phyloP scores from a whole-genome alignment of 2,113 vertebrate species.

The Pleuronectes platessa region DNA sequence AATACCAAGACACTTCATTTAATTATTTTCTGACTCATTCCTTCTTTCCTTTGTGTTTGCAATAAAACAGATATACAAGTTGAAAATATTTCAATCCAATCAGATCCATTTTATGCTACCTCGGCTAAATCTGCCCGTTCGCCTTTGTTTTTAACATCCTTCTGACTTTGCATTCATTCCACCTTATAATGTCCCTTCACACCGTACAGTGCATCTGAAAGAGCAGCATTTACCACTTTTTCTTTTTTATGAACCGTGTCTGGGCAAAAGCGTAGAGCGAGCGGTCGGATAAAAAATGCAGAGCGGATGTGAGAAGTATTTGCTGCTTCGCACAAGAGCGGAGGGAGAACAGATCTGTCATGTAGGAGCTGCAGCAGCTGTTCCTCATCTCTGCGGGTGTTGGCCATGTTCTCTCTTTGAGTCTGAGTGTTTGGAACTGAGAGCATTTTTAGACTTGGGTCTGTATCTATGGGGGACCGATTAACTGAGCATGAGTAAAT shows the following conservation, averaged over 20 bases:
- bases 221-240: background rate
- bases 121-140: background rate
- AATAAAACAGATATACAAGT: background rate
- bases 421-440: constrained; percentile 8
- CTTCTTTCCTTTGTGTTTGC: background rate
- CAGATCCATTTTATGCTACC: background rate
- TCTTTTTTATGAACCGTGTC: background rate
- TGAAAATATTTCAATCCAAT: background rate
- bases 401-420: constrained; percentile 35
- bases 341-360: constrained; percentile 14
- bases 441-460: constrained; percentile 4
- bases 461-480: constrained; percentile 18
- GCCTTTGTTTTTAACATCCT: no score
- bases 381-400: constrained; percentile 41
- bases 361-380: constrained; percentile 58
- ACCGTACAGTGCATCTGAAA: background rate
- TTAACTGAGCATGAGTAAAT: constrained; percentile 2
- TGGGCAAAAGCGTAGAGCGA: background rate
- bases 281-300: constrained; percentile 5
- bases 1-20: background rate
- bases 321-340: background rate
- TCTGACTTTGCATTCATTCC: background rate
- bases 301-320: constrained; percentile 18
- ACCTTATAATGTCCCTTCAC: background rate
- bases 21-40: background rate